A percentile compares a stretch with the other conserved stretches of the same genome.
Conservation (phyloP, 1,140 invertebrate genomes). For the Harpegnathos saltator region DNA sequence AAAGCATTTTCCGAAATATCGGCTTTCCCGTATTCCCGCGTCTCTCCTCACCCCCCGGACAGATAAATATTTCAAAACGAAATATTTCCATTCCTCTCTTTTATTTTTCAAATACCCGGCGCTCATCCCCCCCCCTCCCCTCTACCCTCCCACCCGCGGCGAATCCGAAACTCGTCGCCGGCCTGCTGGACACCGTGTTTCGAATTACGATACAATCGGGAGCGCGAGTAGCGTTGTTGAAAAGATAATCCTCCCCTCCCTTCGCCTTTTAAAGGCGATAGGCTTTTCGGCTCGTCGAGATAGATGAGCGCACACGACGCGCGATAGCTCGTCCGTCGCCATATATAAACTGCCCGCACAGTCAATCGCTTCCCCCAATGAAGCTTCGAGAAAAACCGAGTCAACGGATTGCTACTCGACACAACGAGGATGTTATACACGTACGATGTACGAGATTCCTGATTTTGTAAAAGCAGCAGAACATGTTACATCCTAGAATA, state of each 20-base stretch:
- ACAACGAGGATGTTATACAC: conserved; percentile 63
- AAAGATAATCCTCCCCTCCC: too few species aligned
- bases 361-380: conserved; percentile 26
- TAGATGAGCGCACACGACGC: neutral
- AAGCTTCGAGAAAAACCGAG: conserved; percentile 17
- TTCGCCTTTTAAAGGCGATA: neutral
- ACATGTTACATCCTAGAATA: conserved; percentile 75
- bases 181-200: conserved; percentile 1
- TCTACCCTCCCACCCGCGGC: too few species aligned
- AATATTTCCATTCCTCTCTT: neutral
- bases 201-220: neutral
- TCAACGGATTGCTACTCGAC: conserved; percentile 58
- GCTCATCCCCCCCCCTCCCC: too few species aligned
- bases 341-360: conserved; percentile 26
- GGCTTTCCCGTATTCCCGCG: too few species aligned
- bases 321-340: conserved; percentile 13
- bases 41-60: too few species aligned
- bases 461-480: conserved; percentile 76
- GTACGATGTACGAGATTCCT: conserved; percentile 70
- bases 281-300: neutral
- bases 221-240: neutral
- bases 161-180: neutral
- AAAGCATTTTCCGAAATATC: too few species aligned
- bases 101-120: neutral
- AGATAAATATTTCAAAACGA: neutral